phyloP scores from a whole-genome alignment of 1,140 invertebrate species.

The Ectropis grisescens region DNA sequence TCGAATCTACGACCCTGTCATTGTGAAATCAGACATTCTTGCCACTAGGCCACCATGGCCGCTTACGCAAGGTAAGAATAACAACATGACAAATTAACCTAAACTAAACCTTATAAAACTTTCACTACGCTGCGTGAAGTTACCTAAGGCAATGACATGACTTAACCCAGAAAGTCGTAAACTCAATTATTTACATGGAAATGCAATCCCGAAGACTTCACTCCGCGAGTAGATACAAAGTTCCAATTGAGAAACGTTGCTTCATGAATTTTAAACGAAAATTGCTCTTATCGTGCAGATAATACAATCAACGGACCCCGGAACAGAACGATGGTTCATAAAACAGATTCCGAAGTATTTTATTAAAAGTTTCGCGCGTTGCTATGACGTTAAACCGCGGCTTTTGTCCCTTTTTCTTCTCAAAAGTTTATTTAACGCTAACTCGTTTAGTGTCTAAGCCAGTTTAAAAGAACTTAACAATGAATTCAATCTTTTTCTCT shows the following conservation, averaged over 20 bases:
- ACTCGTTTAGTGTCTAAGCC: constrained; percentile 17
- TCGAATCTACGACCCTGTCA: no score
- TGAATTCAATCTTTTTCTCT: constrained; percentile 18
- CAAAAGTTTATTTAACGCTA: constrained; percentile 19
- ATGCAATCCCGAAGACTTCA: no score
- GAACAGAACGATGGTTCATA: constrained; percentile 8
- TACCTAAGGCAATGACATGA: no score
- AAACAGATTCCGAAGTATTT: constrained; percentile 14
- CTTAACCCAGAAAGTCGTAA: no score
- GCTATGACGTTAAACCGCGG: constrained; percentile 16
- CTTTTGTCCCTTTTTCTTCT: constrained; percentile 14
- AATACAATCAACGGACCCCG: constrained; percentile 1
- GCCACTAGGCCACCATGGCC: no score
- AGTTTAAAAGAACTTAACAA: constrained; percentile 15
- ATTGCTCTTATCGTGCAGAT: neutral
- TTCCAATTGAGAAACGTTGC: neutral
- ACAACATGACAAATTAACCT: no score
- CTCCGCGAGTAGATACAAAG: no score
- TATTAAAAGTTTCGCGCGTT: constrained; percentile 21
- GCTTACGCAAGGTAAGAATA: no score
- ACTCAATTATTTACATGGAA: no score
- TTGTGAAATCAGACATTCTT: no score
- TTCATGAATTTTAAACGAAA: constrained; percentile 1
- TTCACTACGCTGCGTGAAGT: no score
- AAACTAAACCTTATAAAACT: no score